phyloP scores from a whole-genome alignment of 2,888 invertebrate genomes.

The Sphaerophoria taeniata region DNA sequence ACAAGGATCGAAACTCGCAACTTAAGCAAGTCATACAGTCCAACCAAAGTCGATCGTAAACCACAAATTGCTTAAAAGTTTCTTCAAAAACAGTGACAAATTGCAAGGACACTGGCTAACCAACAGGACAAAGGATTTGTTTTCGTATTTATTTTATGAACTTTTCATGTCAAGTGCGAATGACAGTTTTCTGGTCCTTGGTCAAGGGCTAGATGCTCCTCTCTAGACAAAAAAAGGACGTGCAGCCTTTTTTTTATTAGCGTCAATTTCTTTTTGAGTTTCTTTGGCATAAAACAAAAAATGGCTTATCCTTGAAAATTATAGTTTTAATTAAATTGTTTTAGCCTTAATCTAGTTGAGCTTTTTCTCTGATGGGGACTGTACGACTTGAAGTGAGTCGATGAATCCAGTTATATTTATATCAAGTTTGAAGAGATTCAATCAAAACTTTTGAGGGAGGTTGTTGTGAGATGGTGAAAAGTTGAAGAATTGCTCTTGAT shows the following conservation, averaged over 20 bases:
- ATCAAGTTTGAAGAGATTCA: not conserved
- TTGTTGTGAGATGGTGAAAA: not conserved
- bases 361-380: not conserved
- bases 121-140: not conserved
- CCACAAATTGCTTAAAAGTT: constrained; percentile 24
- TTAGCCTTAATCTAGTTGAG: not conserved
- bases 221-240: not conserved
- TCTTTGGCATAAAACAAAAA: not conserved
- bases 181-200: constrained; percentile 16
- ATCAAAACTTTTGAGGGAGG: not conserved
- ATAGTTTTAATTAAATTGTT: not conserved
- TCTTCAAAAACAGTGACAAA: not conserved
- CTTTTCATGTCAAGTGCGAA: constrained; percentile 20
- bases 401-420: not conserved
- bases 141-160: not conserved
- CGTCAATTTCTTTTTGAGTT: not conserved
- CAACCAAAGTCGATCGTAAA: constrained; percentile 6
- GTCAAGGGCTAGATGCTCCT: not conserved
- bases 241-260: not conserved
- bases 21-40: constrained; percentile 15
- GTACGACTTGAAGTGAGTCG: too few relatives aligned
- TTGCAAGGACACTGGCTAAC: not conserved
- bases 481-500: constrained; percentile 1
- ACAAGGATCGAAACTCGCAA: not conserved
- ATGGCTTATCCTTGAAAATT: not conserved